Base-by-base conservation (phyloP, 2,888 invertebrate genomes). In the Andrena dorsata region DNA sequence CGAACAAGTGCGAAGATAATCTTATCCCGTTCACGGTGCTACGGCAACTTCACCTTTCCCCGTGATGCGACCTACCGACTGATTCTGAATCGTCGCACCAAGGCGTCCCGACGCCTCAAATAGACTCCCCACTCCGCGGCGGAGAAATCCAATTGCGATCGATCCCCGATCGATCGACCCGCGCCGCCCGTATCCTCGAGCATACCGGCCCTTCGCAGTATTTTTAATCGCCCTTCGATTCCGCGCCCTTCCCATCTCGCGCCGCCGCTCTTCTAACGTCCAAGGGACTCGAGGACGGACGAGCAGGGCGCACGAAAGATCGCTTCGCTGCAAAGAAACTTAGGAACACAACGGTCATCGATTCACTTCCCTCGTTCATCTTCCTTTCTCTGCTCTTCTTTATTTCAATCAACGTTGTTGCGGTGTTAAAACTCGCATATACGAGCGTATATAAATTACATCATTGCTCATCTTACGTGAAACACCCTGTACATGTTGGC, bases 101-200 rank as follows among this genome's bases (percentile, higher is more conserved):
- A 88, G 88, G 88, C 88, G 88, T 90, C 89, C 83, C 76, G 85
- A 85, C 86, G 90, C 91, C 90, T 90, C 93, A 93, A 93, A 94
- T 94, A 94, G 93, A 93, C 89, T 90, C 93, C 53, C 93, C 93
- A 92, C 93, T 90, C 89, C 28, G 26, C 32, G 35, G 51, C 68
- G 61, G 49, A 53, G 64, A 41, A 78, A 81, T 85, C 87, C 89
- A 90, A 93, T 91, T 89, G 80, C 86, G 88, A 93, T 91, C 87
- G 89, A 91, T 93, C 23, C 26, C 10, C 89, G 90, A 86, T 26
- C 88, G 85, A 89, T 90, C 90, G 90, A 90, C 90, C 87, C 28
- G 20, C 32, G 47, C 32, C 16, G 41, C 28, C 13, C 20, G 30
- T 13, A 30, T 13, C 23, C 10, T 30, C 35, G 35, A 13, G 35